Percentiles rank a stretch among this genome's conserved stretches.
Evolutionary conservation across 1,140 invertebrate genomes (phyloP).

Genomic region (Leptinotarsa defecta): DNA sequence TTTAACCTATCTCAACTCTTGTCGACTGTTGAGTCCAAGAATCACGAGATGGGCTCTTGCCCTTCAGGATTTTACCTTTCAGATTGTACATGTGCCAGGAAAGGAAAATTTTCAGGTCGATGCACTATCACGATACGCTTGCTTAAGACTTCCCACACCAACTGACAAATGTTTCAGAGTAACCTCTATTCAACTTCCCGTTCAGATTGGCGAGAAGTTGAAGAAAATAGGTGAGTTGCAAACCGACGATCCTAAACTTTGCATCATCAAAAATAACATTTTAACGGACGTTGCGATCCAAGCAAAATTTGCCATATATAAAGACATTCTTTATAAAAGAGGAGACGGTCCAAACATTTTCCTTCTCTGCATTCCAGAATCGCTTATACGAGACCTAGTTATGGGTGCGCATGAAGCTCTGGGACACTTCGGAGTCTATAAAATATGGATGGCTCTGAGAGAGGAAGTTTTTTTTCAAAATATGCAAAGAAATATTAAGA

Average conservation of each 20-base stretch:
- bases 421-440: neutral
- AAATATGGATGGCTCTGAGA: neutral
- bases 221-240: neutral
- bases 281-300: neutral
- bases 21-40: neutral
- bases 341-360: too few species aligned
- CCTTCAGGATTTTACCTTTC: conserved; percentile 6
- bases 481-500: conserved; percentile 34
- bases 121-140: neutral
- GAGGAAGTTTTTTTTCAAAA: conserved; percentile 19
- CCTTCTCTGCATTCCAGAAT: conserved; percentile 6
- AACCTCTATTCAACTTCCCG: neutral
- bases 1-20: conserved; percentile 3
- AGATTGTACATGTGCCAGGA: neutral
- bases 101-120: neutral
- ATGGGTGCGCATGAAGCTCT: neutral
- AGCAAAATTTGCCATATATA: conserved; percentile 1
- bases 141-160: neutral
- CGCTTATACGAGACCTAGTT: neutral
- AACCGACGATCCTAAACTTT: neutral
- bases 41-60: conserved; percentile 4
- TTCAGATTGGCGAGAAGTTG: neutral
- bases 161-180: conserved; percentile 10
- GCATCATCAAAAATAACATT: neutral
- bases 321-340: neutral